Base-by-base conservation (phyloP, 2,113 vertebrate species). In the Petaurus breviceps region DNA sequence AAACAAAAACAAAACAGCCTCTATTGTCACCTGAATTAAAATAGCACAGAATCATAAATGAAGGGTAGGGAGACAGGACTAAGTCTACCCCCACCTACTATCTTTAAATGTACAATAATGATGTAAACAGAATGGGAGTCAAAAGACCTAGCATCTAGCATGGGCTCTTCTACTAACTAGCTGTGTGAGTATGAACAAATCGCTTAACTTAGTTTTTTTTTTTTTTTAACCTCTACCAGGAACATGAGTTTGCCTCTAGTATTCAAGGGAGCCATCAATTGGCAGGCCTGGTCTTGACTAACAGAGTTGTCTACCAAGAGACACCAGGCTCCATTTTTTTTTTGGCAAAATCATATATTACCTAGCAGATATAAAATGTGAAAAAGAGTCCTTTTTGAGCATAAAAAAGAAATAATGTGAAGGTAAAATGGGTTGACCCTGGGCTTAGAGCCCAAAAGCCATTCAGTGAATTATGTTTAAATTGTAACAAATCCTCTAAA, bases 381-480 rank as follows among this genome's bases (percentile, higher is more conserved):
- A 47, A 93, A 68, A 57, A 55, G 28, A 92, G 31, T 0, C 0
- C 0, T 1, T 47, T 52, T 54, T 55, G 16, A 92, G 3, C 1
- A 24, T 51, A 91, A 94, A 92, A 84, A 84, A 95, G 51, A 95
- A 95, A 91, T 25, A 52, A 4, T 5, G 23, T 68, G 3, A 47
- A 91, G 4, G 3, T 68, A 94, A 89, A 97, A 55, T 24, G 19
- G 90, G 77, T 43, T 31, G 50, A 55, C 0, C 0, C 0, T 52
- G 93, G 53, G 92, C 28, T 91, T 4, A 7, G 93, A 47, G 55
- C n/a, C 91, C 92, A 91, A 89, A 49, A 97, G 91, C 90, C 61
- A 0, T 51, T 31, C 84, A 0, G 0, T 0, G 89, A 94, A 97
- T 98, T 98, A 97, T 43, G 91, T 43, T 51, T 57, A 91, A 37